Conservation (phyloP, 2,888 invertebrate species). For the Megalurothrips usitatus region DNA sequence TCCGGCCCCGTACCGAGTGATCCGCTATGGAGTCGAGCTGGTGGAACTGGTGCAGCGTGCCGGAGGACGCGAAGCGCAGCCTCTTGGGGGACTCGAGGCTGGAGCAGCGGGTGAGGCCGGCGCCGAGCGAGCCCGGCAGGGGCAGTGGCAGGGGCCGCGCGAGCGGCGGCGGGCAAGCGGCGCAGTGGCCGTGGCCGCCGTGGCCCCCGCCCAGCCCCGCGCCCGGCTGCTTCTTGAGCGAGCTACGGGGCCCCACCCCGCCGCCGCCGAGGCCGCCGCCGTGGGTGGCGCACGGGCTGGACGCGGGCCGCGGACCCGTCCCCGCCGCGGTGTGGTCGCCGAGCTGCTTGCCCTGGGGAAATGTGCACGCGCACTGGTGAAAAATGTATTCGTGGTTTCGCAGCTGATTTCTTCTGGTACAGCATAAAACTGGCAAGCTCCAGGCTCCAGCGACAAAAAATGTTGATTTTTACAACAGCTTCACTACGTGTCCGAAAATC, state of each 20-base stretch:
- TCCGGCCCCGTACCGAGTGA: background rate
- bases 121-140: constrained; percentile 22
- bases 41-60: constrained; percentile 48
- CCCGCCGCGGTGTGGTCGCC: constrained; percentile 30
- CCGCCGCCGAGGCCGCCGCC: background rate
- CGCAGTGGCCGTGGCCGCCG: background rate
- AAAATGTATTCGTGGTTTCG: too few species aligned
- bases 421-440: too few species aligned
- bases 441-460: too few species aligned
- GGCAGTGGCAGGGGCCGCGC: background rate
- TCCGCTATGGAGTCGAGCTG: constrained; percentile 36
- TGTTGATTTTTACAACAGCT: constrained; percentile 29
- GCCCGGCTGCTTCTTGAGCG: constrained; percentile 57
- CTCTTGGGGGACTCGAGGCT: constrained; percentile 81
- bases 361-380: too few species aligned
- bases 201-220: background rate
- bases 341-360: constrained; percentile 27
- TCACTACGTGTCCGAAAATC: too few species aligned
- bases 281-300: background rate
- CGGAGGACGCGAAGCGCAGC: constrained; percentile 68
- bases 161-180: constrained; percentile 32
- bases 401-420: too few species aligned
- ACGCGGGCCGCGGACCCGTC: constrained; percentile 32
- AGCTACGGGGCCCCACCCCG: constrained; percentile 53
- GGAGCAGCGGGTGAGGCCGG: constrained; percentile 56